phyloP scores from a whole-genome alignment of 2,797 vertebrate genomes.

The Craterocephalus amniculus region DNA sequence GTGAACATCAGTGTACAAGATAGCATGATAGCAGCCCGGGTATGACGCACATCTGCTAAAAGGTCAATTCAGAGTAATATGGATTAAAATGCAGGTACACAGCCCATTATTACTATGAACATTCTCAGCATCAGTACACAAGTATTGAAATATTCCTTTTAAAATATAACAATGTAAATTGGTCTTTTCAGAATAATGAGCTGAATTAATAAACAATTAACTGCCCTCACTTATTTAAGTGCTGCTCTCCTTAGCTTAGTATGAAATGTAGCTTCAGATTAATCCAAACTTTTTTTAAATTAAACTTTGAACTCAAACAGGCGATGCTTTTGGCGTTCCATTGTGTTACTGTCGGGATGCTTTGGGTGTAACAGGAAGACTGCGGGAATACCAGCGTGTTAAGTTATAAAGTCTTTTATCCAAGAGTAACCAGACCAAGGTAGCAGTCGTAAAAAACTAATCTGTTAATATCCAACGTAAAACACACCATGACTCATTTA shows the following conservation, averaged over 20 bases:
- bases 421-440: background rate
- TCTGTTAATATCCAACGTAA: background rate
- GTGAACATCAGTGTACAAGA: slow-evolving; percentile 30
- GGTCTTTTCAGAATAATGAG: background rate
- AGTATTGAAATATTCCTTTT: no score
- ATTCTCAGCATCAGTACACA: no score
- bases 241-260: background rate
- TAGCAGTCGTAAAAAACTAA: background rate
- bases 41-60: background rate
- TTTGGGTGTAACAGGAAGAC: no score
- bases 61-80: background rate
- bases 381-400: no score
- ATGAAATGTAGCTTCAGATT: background rate
- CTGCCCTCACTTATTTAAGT: background rate
- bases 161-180: background rate
- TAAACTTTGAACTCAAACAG: background rate
- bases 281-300: background rate
- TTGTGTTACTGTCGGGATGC: no score
- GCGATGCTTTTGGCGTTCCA: no score
- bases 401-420: background rate
- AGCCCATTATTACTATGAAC: no score
- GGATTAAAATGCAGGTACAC: background rate
- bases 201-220: background rate
- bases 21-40: slow-evolving; percentile 7
- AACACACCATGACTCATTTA: background rate